Conservation (phyloP, 2,888 invertebrate genomes). For the Bellardia pandia region DNA sequence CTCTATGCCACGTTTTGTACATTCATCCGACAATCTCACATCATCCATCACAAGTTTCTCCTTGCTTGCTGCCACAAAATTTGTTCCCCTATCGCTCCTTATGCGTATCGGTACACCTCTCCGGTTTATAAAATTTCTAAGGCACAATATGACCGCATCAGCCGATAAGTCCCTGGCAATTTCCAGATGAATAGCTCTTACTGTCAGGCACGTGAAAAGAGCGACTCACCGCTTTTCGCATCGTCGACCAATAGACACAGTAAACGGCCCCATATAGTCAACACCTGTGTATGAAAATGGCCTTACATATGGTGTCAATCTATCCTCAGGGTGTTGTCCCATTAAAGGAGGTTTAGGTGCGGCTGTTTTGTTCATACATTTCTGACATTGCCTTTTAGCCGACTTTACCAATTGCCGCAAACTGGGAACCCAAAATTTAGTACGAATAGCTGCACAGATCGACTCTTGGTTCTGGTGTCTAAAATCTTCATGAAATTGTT, state of each 20-base stretch:
- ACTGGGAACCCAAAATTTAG: not conserved
- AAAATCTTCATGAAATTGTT: too few species aligned
- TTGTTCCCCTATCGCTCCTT: conserved; percentile 67
- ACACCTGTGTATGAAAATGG: not conserved
- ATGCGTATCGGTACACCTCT: conserved; percentile 67
- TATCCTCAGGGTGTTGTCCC: not conserved
- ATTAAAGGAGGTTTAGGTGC: not conserved
- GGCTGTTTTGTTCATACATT: not conserved
- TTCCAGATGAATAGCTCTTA: not conserved
- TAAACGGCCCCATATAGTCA: too few species aligned
- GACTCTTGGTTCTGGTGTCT: not conserved
- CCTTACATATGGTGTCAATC: not conserved
- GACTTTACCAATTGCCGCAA: not conserved
- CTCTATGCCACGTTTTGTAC: too few species aligned
- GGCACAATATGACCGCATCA: too few species aligned
- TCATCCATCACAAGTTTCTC: conserved; percentile 32
- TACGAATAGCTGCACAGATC: not conserved
- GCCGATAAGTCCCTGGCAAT: not conserved
- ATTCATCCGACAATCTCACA: not conserved
- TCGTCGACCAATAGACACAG: too few species aligned
- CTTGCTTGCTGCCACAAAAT: conserved; percentile 65
- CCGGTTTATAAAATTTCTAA: conserved; percentile 9
- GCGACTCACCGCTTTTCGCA: not conserved
- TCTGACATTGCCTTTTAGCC: not conserved
- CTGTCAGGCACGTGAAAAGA: not conserved